Base-by-base conservation (phyloP, 2,797 vertebrate genomes). In the Craterocephalus amniculus region DNA sequence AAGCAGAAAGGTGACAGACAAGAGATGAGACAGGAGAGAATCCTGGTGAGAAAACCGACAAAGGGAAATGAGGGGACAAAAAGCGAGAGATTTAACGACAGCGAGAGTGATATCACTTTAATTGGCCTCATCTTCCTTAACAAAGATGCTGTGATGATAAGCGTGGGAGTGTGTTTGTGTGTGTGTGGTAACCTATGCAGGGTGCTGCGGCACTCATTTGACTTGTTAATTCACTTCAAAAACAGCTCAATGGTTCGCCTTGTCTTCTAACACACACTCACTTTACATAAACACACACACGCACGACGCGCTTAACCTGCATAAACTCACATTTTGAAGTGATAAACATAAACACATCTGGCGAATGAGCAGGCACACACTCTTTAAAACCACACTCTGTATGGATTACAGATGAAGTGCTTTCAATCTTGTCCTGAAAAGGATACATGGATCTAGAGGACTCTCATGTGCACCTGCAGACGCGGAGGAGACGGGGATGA, bases 191-290 rank as follows among this genome's bases (percentile, higher is more conserved):
- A 89, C 88, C 87, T 88, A 87, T 84, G 81, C 84, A 87, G 86
- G 83, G 77, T 83, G 83, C 87, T 88, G 89, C 82, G 26, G 85
- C 80, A 72, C 88, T 92, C 87, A 92, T 92, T 92, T 92, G 91
- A 90, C 88, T 92, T 92, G 91, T 91, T 92, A 91, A 92, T 91
- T 91, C 87, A 86, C 88, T 84, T 91, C 90, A 90, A 87, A 89
- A 84, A 81, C 83, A 76, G 81, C 89, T 91, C 85, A 91, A 91
- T 91, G 90, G 80, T 83, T 75, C 11, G 75, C 89, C 87, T 91
- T 92, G 89, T 92, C 84, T 88, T 73, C 69, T 40, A 24, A 35
- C 40, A 60, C 70, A 63, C 58, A 38, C 60, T 29, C 60, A 43
- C 54, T 60, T 45, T 51, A 49, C 72, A 67, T 52, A 68, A 14